Conservation (phyloP, 2,888 invertebrate species). For the Ichneumoninae sp. region DNA sequence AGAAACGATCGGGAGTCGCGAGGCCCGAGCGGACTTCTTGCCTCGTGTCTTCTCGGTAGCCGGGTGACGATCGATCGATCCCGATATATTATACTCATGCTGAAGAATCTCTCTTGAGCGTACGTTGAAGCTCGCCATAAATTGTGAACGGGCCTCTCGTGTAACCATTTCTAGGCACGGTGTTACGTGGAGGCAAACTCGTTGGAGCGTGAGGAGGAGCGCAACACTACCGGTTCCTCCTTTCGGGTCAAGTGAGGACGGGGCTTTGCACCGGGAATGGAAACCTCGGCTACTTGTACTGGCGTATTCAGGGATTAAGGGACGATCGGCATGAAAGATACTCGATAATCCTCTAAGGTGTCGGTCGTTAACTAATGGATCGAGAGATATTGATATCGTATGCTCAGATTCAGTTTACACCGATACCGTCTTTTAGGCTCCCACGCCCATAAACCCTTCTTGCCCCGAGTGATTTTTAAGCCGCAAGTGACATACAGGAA, state of each 20-base stretch:
- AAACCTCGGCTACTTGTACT: neutral
- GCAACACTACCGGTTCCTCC: neutral
- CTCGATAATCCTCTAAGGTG: neutral
- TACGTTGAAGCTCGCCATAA: slow-evolving; percentile 32
- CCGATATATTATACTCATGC: slow-evolving; percentile 47
- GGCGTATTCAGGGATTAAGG: neutral
- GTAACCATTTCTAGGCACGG: neutral
- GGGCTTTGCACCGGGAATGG: neutral
- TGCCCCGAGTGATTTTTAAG: no score
- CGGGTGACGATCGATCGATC: slow-evolving; percentile 61
- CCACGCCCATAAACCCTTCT: no score
- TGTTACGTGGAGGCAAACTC: neutral
- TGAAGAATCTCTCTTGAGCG: slow-evolving; percentile 5
- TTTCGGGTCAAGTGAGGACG: neutral
- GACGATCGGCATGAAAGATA: neutral
- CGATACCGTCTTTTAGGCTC: neutral
- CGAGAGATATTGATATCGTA: neutral
- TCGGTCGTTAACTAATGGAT: neutral
- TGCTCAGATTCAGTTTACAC: neutral
- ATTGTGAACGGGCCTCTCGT: slow-evolving; percentile 6
- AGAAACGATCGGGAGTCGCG: slow-evolving; percentile 65
- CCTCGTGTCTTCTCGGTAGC: slow-evolving; percentile 57
- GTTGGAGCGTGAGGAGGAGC: neutral
- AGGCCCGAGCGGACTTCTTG: slow-evolving; percentile 33
- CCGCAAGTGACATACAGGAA: no score